These are phyloP conservation scores for Linnaemya vulpina DNA, from an alignment of 2,888 invertebrate species.

Conservation along the genomic window DNA sequence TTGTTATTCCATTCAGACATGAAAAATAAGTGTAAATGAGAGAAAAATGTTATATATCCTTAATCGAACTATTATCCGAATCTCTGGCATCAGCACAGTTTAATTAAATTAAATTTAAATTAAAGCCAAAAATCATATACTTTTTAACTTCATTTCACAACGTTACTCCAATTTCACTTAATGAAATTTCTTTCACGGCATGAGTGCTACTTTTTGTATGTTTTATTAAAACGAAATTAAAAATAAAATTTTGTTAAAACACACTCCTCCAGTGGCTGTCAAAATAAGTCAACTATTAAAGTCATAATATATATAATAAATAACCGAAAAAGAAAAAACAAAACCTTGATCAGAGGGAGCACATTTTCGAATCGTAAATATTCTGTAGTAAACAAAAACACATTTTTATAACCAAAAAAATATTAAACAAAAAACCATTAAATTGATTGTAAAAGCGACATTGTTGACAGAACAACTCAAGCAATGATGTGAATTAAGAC, in stretches of 20 bases:
- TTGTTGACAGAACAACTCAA: slow-evolving; percentile 14
- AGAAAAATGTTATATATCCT: too few relatives aligned
- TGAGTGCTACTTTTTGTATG: neutral
- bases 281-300: neutral
- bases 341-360: neutral
- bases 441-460: neutral
- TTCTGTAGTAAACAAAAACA: neutral
- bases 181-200: neutral
- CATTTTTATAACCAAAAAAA: neutral
- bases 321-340: neutral
- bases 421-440: neutral
- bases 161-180: too few relatives aligned
- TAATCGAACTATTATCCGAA: too few relatives aligned
- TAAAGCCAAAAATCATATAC: too few relatives aligned
- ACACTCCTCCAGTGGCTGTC: neutral
- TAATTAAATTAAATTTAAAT: too few relatives aligned
- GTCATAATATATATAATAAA: neutral
- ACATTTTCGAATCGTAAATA: slow-evolving; percentile 3
- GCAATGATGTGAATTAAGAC: neutral
- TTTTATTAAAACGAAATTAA: neutral
- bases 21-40: too few relatives aligned
- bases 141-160: too few relatives aligned
- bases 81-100: too few relatives aligned
- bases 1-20: too few relatives aligned
- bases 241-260: neutral